Evolutionary conservation across 1,140 invertebrate species (phyloP).

Genomic region (Drosophila lacertosa): DNA sequence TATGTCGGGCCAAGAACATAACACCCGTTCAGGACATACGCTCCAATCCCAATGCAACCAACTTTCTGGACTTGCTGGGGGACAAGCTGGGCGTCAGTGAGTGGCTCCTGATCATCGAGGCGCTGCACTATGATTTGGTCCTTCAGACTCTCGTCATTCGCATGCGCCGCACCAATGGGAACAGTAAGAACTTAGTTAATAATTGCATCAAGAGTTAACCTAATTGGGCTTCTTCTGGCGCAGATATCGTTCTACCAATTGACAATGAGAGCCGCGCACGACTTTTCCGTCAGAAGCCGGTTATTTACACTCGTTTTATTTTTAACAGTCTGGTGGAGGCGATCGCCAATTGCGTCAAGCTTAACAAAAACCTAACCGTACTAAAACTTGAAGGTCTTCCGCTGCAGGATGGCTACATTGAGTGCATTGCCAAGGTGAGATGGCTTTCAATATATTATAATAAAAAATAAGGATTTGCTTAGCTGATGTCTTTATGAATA

Average conservation of each 20-base stretch:
- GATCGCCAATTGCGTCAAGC: slow-evolving; percentile 85
- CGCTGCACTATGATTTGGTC: slow-evolving; percentile 86
- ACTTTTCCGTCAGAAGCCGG: slow-evolving; percentile 84
- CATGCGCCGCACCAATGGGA: slow-evolving; percentile 75
- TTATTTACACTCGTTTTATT: slow-evolving; percentile 85
- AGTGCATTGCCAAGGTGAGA: slow-evolving; percentile 84
- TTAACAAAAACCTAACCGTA: slow-evolving; percentile 85
- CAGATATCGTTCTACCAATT: slow-evolving; percentile 85
- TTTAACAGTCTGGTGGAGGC: slow-evolving; percentile 85
- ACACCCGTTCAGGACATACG: slow-evolving; percentile 68
- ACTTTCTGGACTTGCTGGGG: slow-evolving; percentile 85
- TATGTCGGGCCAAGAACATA: slow-evolving; percentile 78
- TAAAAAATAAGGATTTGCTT: no score
- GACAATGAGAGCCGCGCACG: slow-evolving; percentile 86
- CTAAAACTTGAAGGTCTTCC: slow-evolving; percentile 87
- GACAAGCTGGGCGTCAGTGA: slow-evolving; percentile 87
- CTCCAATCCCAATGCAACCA: slow-evolving; percentile 83
- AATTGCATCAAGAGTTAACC: not conserved
- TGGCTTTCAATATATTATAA: not conserved
- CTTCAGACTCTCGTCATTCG: slow-evolving; percentile 85
- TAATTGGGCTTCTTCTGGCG: not conserved
- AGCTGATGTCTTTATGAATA: no score
- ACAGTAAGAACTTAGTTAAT: slow-evolving; percentile 41
- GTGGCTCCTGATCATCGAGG: slow-evolving; percentile 87
- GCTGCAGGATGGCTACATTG: slow-evolving; percentile 85